A percentile compares a stretch with the other conserved stretches of the same genome.
Evolutionary conservation across 2,113 vertebrate species (phyloP).

Genomic region (Petrocephalus zakoni): DNA sequence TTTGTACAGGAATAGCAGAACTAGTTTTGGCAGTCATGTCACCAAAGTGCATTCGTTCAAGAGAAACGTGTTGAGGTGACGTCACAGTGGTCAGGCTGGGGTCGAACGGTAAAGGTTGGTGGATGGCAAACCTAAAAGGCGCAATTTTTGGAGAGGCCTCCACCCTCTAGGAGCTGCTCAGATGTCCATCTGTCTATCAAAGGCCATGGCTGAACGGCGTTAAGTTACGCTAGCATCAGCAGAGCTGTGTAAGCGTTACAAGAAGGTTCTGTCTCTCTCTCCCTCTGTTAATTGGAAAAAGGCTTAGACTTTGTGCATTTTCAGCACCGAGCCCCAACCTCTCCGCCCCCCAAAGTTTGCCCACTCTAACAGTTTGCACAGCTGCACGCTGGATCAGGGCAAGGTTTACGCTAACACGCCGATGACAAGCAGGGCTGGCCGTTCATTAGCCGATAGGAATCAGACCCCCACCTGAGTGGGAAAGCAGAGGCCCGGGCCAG

Average conservation of each 20-base stretch:
- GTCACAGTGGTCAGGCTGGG: not conserved
- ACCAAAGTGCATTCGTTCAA: not conserved
- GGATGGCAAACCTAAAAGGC: not conserved
- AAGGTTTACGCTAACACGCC: conserved; percentile 11
- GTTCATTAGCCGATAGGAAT: conserved; percentile 12
- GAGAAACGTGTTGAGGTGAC: not conserved
- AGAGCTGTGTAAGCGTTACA: not conserved
- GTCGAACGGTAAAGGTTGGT: not conserved
- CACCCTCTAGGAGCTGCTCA: not conserved
- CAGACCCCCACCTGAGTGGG: conserved; percentile 24
- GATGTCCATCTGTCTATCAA: conserved; percentile 2
- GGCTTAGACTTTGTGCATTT: not conserved
- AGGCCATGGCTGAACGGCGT: not conserved
- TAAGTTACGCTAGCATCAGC: not conserved
- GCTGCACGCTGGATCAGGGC: not conserved
- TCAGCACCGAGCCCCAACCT: not conserved
- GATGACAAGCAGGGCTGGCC: conserved; percentile 19
- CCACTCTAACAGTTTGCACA: conserved; percentile 22
- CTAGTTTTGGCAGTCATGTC: not conserved
- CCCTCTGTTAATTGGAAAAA: conserved; percentile 15
- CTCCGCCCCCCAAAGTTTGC: not conserved
- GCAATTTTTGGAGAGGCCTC: not conserved
- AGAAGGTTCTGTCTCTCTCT: not conserved
- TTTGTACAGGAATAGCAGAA: not conserved
- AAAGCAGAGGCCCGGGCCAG: conserved; percentile 4